Percentiles rank a stretch among this genome's conserved stretches.
phyloP scores from a whole-genome alignment of 1,140 invertebrate genomes.

The Akabosia matsudoensis region DNA sequence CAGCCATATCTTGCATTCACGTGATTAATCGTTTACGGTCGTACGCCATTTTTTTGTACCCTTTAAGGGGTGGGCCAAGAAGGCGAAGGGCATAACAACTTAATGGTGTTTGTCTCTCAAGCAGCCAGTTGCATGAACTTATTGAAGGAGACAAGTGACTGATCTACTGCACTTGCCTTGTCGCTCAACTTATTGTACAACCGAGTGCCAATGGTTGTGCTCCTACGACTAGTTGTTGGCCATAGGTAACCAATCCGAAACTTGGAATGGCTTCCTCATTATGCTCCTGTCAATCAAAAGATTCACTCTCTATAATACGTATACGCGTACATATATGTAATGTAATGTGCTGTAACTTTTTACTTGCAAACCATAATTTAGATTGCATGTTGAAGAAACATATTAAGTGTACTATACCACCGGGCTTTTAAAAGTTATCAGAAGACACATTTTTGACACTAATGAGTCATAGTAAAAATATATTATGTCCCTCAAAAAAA shows the following conservation, averaged over 20 bases:
- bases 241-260: slow-evolving; percentile 10
- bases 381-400: no score
- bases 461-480: no score
- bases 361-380: no score
- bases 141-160: background rate
- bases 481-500: no score
- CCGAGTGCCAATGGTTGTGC: background rate
- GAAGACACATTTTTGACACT: no score
- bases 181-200: background rate
- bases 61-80: background rate
- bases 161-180: slow-evolving; percentile 14
- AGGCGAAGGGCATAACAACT: background rate
- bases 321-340: background rate
- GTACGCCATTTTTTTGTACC: background rate
- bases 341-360: background rate
- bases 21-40: background rate
- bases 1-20: background rate
- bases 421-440: no score
- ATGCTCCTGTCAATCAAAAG: slow-evolving; percentile 11
- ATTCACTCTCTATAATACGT: background rate
- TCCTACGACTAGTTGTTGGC: background rate
- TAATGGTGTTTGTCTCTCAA: background rate
- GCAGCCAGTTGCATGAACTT: background rate
- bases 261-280: slow-evolving; percentile 16
- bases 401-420: no score